Evolutionary conservation across 2,888 invertebrate genomes (phyloP).

Genomic region (Morpho achilles): DNA sequence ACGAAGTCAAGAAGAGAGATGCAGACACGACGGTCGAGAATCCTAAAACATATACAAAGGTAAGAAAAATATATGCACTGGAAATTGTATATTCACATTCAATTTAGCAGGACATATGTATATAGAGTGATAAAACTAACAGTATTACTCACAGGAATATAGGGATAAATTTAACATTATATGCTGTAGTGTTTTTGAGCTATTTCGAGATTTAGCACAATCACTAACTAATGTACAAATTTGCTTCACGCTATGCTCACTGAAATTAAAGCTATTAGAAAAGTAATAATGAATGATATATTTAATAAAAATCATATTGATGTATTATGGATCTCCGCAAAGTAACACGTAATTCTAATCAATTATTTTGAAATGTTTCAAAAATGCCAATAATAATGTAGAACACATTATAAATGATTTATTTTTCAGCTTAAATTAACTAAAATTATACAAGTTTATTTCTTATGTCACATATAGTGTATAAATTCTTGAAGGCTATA

Average conservation of each 20-base stretch:
- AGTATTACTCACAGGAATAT: not conserved
- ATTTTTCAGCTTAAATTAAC: too few relatives aligned
- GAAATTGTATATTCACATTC: not conserved
- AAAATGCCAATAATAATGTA: too few relatives aligned
- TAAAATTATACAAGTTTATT: too few relatives aligned
- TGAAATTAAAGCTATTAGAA: not conserved
- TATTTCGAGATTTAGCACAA: slow-evolving; percentile 41
- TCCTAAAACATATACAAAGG: slow-evolving; percentile 56
- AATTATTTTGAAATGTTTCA: too few relatives aligned
- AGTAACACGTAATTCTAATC: too few relatives aligned
- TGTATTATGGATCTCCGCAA: too few relatives aligned
- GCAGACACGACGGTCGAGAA: slow-evolving; percentile 52
- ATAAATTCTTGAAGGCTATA: too few relatives aligned
- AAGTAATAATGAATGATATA: too few relatives aligned
- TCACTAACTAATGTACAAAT: not conserved
- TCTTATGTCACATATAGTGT: too few relatives aligned
- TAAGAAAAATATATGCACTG: slow-evolving; percentile 30
- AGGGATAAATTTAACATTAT: not conserved
- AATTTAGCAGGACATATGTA: slow-evolving; percentile 1
- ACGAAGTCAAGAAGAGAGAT: slow-evolving; percentile 65
- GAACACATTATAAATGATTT: too few relatives aligned
- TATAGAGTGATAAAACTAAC: slow-evolving; percentile 5
- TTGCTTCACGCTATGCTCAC: not conserved
- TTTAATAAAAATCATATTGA: too few relatives aligned
- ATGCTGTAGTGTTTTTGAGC: slow-evolving; percentile 40